Conservation (phyloP, 1,140 invertebrate species). For the Ceratitis capitata region DNA sequence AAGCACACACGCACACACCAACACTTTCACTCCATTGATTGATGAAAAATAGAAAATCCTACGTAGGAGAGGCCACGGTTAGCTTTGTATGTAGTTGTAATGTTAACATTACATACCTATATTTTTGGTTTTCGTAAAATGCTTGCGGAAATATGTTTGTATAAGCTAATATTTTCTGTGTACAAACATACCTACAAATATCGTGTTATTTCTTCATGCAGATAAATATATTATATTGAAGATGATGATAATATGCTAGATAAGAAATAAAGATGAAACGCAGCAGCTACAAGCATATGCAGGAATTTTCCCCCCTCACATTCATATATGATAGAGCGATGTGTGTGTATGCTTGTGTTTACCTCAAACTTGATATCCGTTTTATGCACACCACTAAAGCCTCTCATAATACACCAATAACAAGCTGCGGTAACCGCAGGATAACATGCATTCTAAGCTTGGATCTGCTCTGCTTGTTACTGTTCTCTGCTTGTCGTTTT, state of each 20-base stretch:
- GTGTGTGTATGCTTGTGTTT: not conserved
- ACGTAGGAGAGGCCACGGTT: too few species aligned
- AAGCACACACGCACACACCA: not conserved
- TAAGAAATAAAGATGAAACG: not conserved
- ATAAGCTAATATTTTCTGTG: too few species aligned
- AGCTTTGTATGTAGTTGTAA: too few species aligned
- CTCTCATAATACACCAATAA: not conserved
- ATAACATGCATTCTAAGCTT: slow-evolving; percentile 12
- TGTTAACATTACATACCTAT: too few species aligned
- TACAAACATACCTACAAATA: not conserved
- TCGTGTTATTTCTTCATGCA: not conserved
- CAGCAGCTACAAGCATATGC: not conserved
- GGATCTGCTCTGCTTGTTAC: not conserved
- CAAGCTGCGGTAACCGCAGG: not conserved
- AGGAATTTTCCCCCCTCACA: not conserved
- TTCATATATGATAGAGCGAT: too few species aligned
- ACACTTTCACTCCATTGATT: not conserved
- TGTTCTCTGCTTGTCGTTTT: too few species aligned
- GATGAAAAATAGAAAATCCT: not conserved
- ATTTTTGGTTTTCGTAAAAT: too few species aligned
- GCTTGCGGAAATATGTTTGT: not conserved
- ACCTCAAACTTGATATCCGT: not conserved
- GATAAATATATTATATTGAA: not conserved
- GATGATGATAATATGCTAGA: not conserved
- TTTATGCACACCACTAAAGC: not conserved